Evolutionary conservation across 2,113 vertebrate genomes (phyloP), one percentile per base, ranked within the genome.

Genomic region (Pachyramphus minor): DNA sequence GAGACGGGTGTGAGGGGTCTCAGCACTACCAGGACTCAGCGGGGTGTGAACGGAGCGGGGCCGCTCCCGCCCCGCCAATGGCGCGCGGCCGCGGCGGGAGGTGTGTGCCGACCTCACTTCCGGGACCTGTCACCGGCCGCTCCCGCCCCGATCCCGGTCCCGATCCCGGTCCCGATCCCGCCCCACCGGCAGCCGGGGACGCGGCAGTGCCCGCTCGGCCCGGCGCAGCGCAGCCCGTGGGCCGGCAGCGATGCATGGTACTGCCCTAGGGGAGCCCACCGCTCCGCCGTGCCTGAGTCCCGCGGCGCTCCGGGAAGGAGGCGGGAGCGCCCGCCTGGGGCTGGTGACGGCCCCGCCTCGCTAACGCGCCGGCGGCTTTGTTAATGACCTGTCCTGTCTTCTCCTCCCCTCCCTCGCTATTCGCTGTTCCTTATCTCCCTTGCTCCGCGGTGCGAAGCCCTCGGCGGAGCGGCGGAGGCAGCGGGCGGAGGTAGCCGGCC

Each of bases 101-200:
- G 96, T 91, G 96, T 94, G 92, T 84, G 69, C 77, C 37, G 75
- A 78, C 90, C 92, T 95, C 89, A 94, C 72, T 91, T 94, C 95
- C 96, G 91, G 93, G 84, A 93, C 58, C 95, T 96, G 95, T 90
- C 93, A 89, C 35, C 31, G 45, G 74, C 74, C 55, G 64, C 45
- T 8, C 55, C 92, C 76, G 66, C 83, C 50, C 59, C 50, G n/a
- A 19, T 84, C 45, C 37, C 12, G 39, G 30, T 17, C 71, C 25
- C 39, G 31, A 11, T 37, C 31, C 66, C 24, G 37, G 22, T 39
- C 49, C 82, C 30, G 42, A 4, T 60, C 33, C 73, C 53, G 33
- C 64, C 28, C 47, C n/a, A 20, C 41, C 30, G 28, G 8, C 39
- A 39, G n/a, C 47, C 28, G 47, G n/a, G 39, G 47, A 60, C 55